Conservation (phyloP, 2,888 invertebrate genomes). For the Plebejus argus region DNA sequence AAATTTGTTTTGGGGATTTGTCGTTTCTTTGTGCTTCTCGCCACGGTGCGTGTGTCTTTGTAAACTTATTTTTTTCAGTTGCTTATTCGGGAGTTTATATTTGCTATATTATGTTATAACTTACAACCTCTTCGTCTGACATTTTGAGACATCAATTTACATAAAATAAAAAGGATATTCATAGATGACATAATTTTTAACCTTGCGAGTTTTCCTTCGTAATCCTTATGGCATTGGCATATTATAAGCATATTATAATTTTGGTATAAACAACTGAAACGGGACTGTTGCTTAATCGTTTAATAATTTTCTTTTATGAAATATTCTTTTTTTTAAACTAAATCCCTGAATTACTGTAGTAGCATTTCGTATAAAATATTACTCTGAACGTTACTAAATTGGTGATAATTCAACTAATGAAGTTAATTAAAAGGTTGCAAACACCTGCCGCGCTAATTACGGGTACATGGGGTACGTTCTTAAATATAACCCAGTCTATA, state of each 20-base stretch:
- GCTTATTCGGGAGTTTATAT: neutral
- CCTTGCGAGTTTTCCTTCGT: no score
- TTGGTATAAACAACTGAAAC: neutral
- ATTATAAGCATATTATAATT: neutral
- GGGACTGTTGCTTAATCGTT: neutral
- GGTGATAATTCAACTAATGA: conserved; percentile 9
- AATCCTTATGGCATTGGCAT: neutral
- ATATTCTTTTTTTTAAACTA: neutral
- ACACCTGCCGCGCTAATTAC: neutral
- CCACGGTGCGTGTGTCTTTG: neutral
- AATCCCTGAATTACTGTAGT: neutral
- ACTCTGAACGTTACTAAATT: neutral
- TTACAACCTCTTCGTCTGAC: no score
- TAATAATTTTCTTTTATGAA: neutral
- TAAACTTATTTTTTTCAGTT: neutral
- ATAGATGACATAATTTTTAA: no score
- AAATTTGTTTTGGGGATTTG: conserved; percentile 27
- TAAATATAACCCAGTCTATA: neutral
- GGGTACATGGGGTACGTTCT: neutral
- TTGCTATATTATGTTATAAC: neutral
- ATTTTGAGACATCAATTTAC: no score
- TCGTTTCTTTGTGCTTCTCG: neutral
- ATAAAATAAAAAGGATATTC: no score
- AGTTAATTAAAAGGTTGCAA: conserved; percentile 3
- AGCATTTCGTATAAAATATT: neutral